Percentiles rank a stretch among this genome's conserved stretches.
Conservation (phyloP, 2,888 invertebrate genomes). For the Furcula furcula region DNA sequence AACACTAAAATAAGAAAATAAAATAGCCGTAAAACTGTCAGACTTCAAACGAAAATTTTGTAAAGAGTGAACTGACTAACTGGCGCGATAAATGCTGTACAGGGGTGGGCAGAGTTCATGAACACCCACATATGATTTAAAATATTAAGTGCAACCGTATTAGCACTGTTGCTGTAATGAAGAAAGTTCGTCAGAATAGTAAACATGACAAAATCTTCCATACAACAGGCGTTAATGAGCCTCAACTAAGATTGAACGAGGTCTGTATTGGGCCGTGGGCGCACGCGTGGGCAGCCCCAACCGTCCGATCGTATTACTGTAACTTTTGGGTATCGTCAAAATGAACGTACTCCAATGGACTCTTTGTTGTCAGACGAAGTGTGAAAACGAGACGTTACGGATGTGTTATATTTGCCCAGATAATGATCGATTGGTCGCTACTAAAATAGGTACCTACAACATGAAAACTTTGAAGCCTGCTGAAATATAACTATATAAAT, state of each 20-base stretch:
- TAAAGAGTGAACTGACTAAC: too few species aligned
- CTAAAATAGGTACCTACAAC: neutral
- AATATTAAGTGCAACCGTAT: too few species aligned
- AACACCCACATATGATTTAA: too few species aligned
- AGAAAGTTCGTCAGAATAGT: neutral
- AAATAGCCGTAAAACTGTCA: too few species aligned
- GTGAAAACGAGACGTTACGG: slow-evolving; percentile 24
- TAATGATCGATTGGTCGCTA: too few species aligned
- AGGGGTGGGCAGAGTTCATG: too few species aligned
- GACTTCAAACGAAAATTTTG: too few species aligned
- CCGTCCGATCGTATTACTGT: neutral
- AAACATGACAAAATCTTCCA: neutral
- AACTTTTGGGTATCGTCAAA: neutral
- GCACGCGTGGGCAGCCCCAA: neutral
- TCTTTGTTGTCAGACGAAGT: slow-evolving; percentile 50
- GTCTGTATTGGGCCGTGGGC: neutral
- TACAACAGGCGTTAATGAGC: slow-evolving; percentile 1
- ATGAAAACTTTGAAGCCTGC: too few species aligned
- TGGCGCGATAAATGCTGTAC: too few species aligned
- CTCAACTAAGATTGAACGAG: neutral
- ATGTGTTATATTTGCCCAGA: neutral
- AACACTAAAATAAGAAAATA: too few species aligned
- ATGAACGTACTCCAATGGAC: slow-evolving; percentile 9
- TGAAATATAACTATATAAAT: too few species aligned
- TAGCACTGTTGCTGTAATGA: too few species aligned